These are phyloP conservation scores for Mormyrus lacerda DNA, from an alignment of 2,113 vertebrate species.

Conservation along the genomic window DNA sequence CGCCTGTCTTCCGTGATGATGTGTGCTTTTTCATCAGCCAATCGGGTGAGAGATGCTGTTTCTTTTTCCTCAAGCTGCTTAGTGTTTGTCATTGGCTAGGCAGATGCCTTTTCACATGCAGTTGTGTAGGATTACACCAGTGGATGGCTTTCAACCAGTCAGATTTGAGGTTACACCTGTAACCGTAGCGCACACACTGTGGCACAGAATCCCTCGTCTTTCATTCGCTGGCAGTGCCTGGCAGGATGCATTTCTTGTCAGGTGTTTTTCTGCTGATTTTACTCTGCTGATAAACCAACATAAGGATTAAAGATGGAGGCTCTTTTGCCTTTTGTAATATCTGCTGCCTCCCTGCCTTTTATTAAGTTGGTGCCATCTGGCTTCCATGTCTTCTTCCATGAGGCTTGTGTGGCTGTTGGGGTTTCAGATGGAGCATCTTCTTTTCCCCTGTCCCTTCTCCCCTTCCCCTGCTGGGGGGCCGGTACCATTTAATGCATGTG, in stretches of 20 bases:
- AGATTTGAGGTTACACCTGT: neutral
- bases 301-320: neutral
- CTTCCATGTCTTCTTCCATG: neutral
- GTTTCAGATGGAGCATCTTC: neutral
- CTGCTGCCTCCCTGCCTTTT: neutral
- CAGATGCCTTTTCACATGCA: neutral
- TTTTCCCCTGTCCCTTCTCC: neutral
- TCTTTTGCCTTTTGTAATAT: neutral
- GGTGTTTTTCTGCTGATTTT: neutral
- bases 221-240: neutral
- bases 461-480: too few relatives aligned
- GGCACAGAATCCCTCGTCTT: neutral
- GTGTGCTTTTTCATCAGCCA: slow-evolving; percentile 99
- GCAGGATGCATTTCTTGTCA: neutral
- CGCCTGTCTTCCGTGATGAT: slow-evolving; percentile 91
- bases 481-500: neutral
- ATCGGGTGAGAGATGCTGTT: slow-evolving; percentile 66
- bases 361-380: neutral
- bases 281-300: neutral
- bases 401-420: neutral
- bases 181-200: neutral
- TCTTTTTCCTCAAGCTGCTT: neutral
- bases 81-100: neutral
- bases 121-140: neutral
- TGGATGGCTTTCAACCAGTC: neutral